phyloP scores from a whole-genome alignment of 2,113 vertebrate genomes.

The Podarcis raffonei region DNA sequence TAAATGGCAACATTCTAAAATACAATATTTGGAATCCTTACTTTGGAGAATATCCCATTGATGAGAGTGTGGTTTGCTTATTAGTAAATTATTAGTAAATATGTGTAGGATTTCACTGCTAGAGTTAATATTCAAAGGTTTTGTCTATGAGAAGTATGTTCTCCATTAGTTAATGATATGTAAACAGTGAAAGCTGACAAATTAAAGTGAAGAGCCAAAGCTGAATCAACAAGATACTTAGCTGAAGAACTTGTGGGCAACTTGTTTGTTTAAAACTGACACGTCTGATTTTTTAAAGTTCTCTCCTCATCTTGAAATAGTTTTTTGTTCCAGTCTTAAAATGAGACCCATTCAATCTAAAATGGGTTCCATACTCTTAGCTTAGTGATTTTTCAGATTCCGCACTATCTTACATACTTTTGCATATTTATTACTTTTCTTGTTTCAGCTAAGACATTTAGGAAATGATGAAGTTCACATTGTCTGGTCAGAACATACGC shows the following conservation, averaged over 20 bases:
- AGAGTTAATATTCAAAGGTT: neutral
- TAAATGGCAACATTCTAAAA: neutral
- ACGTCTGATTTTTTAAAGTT: constrained; percentile 14
- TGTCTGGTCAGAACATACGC: constrained; percentile 97
- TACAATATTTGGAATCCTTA: neutral
- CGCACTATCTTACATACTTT: constrained; percentile 7
- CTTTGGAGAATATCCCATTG: neutral
- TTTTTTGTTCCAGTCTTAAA: neutral
- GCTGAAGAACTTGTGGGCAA: neutral
- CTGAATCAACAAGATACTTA: constrained; percentile 16
- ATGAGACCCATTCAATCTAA: neutral
- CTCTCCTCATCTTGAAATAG: neutral
- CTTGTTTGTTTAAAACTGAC: neutral
- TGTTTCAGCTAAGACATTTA: constrained; percentile 92
- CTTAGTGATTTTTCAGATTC: constrained; percentile 5
- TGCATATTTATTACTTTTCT: constrained; percentile 55
- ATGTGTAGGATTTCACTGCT: neutral
- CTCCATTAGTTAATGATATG: neutral
- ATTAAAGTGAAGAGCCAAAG: neutral
- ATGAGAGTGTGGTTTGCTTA: neutral
- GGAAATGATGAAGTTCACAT: constrained; percentile 99
- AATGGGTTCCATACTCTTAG: neutral
- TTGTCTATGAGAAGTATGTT: neutral
- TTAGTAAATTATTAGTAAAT: neutral
- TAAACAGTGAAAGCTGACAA: constrained; percentile 19